These are phyloP conservation scores for Balearica regulorum DNA, from an alignment of 2,797 vertebrate species.

Conservation along the genomic window DNA sequence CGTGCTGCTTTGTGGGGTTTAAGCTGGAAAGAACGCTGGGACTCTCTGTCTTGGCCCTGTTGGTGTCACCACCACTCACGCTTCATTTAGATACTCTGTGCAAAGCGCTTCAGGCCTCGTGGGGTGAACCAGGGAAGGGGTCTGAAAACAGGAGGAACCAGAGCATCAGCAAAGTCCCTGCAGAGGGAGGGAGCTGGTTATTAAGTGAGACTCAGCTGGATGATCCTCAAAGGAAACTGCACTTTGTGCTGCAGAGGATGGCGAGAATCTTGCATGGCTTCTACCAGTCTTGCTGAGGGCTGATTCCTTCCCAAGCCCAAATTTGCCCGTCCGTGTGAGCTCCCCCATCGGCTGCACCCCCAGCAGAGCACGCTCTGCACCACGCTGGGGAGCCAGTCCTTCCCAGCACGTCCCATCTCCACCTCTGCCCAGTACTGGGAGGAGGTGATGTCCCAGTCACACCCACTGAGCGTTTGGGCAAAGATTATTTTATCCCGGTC, in stretches of 20 bases:
- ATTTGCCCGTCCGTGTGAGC: accelerated
- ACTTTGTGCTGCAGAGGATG: not conserved
- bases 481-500: not conserved
- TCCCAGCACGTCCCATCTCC: not conserved
- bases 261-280: not conserved
- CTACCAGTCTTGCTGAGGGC: not conserved
- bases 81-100: not conserved
- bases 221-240: not conserved
- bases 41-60: accelerated
- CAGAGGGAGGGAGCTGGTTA: not conserved
- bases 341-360: not conserved
- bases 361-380: no score
- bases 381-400: not conserved
- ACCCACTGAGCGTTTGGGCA: accelerated
- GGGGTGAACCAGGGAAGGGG: not conserved
- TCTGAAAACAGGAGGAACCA: not conserved
- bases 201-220: not conserved
- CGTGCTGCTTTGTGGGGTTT: accelerated
- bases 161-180: not conserved
- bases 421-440: accelerated
- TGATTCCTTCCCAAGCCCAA: not conserved
- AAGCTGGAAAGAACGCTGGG: not conserved
- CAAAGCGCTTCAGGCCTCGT: accelerated
- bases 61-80: accelerated
- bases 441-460: not conserved